A percentile compares a stretch with the other conserved stretches of the same genome.
Conservation (phyloP, 2,888 invertebrate genomes). For the Hypena proboscidalis region DNA sequence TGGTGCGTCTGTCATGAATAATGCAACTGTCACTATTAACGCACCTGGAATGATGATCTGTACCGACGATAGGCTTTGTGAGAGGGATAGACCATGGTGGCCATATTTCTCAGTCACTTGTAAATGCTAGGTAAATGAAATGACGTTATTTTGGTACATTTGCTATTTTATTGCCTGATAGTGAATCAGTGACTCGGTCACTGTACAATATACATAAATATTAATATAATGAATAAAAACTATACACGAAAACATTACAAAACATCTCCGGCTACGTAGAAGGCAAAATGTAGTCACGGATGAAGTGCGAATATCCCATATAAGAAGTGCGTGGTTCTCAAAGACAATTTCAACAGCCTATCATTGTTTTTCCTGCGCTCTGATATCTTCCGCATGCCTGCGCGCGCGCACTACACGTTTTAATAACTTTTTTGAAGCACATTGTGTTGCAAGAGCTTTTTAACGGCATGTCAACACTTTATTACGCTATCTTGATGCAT, state of each 20-base stretch:
- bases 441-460: conserved; percentile 31
- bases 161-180: too few relatives aligned
- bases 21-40: conserved; percentile 39
- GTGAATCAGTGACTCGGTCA: too few relatives aligned
- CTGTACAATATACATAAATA: too few relatives aligned
- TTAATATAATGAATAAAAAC: too few relatives aligned
- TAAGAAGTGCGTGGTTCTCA: conserved; percentile 3
- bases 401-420: conserved; percentile 24
- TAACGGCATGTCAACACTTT: conserved; percentile 15
- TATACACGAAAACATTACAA: too few relatives aligned
- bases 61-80: too few relatives aligned
- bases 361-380: conserved; percentile 34
- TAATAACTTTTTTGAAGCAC: conserved; percentile 36
- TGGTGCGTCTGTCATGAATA: conserved; percentile 29
- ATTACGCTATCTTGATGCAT: conserved; percentile 1
- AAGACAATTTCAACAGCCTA: conserved; percentile 33
- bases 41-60: conserved; percentile 7
- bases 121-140: too few relatives aligned
- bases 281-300: too few relatives aligned
- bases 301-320: conserved; percentile 1
- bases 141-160: too few relatives aligned
- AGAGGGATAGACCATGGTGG: too few relatives aligned
- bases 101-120: too few relatives aligned
- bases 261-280: too few relatives aligned
- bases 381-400: conserved; percentile 33